These are phyloP conservation scores for Latheticus oryzae DNA, from an alignment of 2,888 invertebrate species.

Conservation along the genomic window DNA sequence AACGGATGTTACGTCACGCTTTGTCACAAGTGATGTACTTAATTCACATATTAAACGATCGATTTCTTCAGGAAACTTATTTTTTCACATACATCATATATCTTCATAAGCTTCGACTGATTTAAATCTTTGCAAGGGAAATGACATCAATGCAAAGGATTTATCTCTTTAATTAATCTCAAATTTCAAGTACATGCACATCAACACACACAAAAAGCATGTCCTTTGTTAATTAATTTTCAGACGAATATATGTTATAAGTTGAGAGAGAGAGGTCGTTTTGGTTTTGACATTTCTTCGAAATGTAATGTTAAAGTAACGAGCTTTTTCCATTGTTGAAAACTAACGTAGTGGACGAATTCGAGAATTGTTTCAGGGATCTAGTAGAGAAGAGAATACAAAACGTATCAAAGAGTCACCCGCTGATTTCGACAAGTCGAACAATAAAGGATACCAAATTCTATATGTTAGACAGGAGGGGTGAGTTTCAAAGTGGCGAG, in stretches of 20 bases:
- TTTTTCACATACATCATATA: constrained; percentile 41
- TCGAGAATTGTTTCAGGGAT: constrained; percentile 33
- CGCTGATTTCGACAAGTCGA: constrained; percentile 37
- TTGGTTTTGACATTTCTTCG: constrained; percentile 27
- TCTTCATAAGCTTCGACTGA: constrained; percentile 39
- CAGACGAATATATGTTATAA: constrained; percentile 19
- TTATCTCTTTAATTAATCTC: constrained; percentile 54
- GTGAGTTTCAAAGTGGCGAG: constrained; percentile 35
- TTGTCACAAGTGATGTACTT: constrained; percentile 35
- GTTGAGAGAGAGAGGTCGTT: constrained; percentile 7
- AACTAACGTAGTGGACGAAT: constrained; percentile 25
- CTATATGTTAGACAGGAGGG: constrained; percentile 25
- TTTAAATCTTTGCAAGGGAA: constrained; percentile 49
- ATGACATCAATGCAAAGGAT: constrained; percentile 49
- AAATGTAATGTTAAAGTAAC: constrained; percentile 20
- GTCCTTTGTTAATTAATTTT: constrained; percentile 31
- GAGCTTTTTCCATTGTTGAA: constrained; percentile 27
- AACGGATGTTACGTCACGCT: constrained; percentile 53
- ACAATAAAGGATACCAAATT: constrained; percentile 19
- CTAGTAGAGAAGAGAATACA: constrained; percentile 15
- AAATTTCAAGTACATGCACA: constrained; percentile 46
- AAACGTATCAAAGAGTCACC: constrained; percentile 45
- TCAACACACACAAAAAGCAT: constrained; percentile 35
- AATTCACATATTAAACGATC: constrained; percentile 25
- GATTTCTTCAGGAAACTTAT: constrained; percentile 45